Evolutionary conservation across 1,140 invertebrate species (phyloP).

Genomic region (Temnothorax curvispinosus): DNA sequence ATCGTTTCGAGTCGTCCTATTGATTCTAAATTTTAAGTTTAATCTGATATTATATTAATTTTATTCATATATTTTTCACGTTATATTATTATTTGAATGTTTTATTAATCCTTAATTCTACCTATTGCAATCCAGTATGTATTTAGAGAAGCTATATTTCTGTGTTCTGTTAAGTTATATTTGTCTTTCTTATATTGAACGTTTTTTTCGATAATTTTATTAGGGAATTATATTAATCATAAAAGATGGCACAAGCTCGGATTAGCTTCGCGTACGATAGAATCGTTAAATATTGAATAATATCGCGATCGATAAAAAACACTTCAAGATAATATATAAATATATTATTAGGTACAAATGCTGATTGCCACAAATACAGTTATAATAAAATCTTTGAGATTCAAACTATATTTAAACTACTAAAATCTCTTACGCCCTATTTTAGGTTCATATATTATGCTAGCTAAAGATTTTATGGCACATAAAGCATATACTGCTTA

Average conservation of each 20-base stretch:
- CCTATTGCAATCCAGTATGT: background rate
- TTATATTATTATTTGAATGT: background rate
- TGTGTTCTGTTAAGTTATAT: background rate
- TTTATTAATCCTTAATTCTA: background rate
- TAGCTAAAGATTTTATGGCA: conserved; percentile 2
- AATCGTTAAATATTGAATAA: background rate
- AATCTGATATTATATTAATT: conserved; percentile 5
- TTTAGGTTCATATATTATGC: background rate
- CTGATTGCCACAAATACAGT: background rate
- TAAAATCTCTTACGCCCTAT: background rate
- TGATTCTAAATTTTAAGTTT: background rate
- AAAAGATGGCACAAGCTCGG: background rate
- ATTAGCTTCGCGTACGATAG: background rate
- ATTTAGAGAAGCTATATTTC: background rate
- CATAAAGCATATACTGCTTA: conserved; percentile 10
- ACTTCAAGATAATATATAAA: background rate
- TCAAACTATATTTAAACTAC: background rate
- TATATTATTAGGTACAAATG: background rate
- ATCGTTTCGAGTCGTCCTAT: background rate
- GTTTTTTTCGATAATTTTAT: background rate
- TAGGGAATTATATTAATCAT: background rate
- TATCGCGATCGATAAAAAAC: background rate
- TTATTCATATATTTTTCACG: background rate
- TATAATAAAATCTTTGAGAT: background rate
- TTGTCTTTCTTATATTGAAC: background rate